phyloP scores from a whole-genome alignment of 2,113 vertebrate species.

The Melanotaenia duboulayi region DNA sequence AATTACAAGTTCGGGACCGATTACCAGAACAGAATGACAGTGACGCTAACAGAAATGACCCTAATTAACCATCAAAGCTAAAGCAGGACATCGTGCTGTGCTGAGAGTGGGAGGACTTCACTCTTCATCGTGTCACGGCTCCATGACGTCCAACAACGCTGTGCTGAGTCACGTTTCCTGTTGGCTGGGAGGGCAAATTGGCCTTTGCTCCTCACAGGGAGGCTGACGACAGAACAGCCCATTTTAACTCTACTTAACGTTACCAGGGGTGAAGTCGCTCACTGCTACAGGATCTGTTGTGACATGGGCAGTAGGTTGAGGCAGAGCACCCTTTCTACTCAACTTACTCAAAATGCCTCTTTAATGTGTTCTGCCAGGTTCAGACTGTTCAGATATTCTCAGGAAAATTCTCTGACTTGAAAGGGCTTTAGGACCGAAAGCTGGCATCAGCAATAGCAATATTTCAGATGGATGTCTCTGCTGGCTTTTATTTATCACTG shows the following conservation, averaged over 20 bases:
- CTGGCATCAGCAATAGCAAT: too few relatives aligned
- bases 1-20: not conserved
- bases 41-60: not conserved
- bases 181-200: not conserved
- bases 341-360: too few relatives aligned
- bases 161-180: not conserved
- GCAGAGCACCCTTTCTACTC: not conserved
- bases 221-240: not conserved
- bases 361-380: not conserved
- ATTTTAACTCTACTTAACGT: too few relatives aligned
- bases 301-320: not conserved
- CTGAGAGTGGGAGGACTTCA: not conserved
- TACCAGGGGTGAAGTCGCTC: too few relatives aligned
- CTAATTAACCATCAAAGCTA: not conserved
- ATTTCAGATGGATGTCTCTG: too few relatives aligned
- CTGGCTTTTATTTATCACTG: not conserved
- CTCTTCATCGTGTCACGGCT: too few relatives aligned
- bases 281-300: not conserved
- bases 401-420: too few relatives aligned
- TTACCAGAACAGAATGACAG: not conserved
- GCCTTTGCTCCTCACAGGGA: conserved; percentile 3
- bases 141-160: not conserved
- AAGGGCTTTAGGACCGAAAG: too few relatives aligned
- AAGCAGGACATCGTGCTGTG: not conserved
- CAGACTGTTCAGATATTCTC: too few relatives aligned